Evolutionary conservation across 1,140 invertebrate genomes (phyloP), one percentile per base, ranked within the genome.

Genomic region (Pantala flavescens): DNA sequence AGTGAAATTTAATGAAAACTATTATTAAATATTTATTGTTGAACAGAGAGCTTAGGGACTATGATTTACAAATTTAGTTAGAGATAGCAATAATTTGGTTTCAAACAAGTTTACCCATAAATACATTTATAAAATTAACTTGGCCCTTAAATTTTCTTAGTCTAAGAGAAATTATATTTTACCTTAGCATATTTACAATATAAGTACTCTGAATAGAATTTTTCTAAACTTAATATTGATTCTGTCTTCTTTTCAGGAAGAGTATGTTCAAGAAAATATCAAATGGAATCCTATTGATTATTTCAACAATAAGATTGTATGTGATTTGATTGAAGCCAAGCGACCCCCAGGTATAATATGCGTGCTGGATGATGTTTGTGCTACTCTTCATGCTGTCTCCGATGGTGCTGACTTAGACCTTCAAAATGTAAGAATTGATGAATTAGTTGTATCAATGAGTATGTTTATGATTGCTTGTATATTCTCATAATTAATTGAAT

Each of bases 221-320:
- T n/a, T n/a, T n/a, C n/a, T n/a, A n/a, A n/a, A n/a, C n/a, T n/a
- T n/a, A n/a, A n/a, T n/a, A n/a, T n/a, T n/a, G n/a, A n/a, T n/a
- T n/a, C n/a, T n/a, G n/a, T n/a, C n/a, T 36, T 36, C 9, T 36
- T 36, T 36, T 7, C 80, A 89, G 88, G 90, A 92, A 80, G 90
- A 91, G 78, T 92, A 92, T 80, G 85, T 90, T 1, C 82, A 86
- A 73, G 90, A 92, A 82, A 89, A 89, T 63, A 91, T 92, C 73
- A 84, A 86, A 78, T 92, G 90, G 90, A 88, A 85, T 9, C 85
- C 88, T n/a, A 90, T 93, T 76, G 88, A 91, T 24, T 93, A 89
- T 81, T 91, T 91, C 82, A 91, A 92, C 82, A 93, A 93, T 78
- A 88, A 90, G 77, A 82, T 91, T 73, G 90, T 90, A 63, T 89